phyloP scores from a whole-genome alignment of 1,140 invertebrate genomes.

The Pseudachorutes palmiensis region DNA sequence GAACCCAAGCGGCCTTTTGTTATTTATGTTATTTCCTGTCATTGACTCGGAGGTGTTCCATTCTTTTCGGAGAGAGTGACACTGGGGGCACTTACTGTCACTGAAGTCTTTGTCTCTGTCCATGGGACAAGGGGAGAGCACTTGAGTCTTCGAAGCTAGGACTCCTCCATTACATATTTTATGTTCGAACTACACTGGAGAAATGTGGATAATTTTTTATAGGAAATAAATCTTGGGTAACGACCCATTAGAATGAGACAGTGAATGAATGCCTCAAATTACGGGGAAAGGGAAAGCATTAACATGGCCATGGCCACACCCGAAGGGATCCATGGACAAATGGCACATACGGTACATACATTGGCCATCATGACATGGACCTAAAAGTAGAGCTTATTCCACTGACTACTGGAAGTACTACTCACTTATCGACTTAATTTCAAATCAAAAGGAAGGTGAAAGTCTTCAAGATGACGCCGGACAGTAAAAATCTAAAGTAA shows the following conservation, averaged over 20 bases:
- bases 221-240: conserved; percentile 30
- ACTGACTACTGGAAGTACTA: too few relatives aligned
- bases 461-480: too few relatives aligned
- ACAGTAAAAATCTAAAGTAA: too few relatives aligned
- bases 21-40: neutral
- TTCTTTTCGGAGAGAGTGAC: neutral
- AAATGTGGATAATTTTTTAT: conserved; percentile 19
- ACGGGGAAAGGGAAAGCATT: neutral
- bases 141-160: too few relatives aligned
- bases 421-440: too few relatives aligned
- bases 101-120: neutral
- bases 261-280: conserved; percentile 20
- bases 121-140: neutral
- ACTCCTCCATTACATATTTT: too few relatives aligned
- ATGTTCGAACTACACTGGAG: neutral
- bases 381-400: too few relatives aligned
- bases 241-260: conserved; percentile 22
- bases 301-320: too few relatives aligned
- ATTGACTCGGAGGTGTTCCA: neutral
- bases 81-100: neutral
- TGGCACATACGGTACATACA: too few relatives aligned
- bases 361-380: too few relatives aligned
- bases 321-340: too few relatives aligned
- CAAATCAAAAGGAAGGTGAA: too few relatives aligned
- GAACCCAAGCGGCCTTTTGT: neutral